Evolutionary conservation across 2,888 invertebrate species (phyloP).

Genomic region (Spodoptera littoralis): DNA sequence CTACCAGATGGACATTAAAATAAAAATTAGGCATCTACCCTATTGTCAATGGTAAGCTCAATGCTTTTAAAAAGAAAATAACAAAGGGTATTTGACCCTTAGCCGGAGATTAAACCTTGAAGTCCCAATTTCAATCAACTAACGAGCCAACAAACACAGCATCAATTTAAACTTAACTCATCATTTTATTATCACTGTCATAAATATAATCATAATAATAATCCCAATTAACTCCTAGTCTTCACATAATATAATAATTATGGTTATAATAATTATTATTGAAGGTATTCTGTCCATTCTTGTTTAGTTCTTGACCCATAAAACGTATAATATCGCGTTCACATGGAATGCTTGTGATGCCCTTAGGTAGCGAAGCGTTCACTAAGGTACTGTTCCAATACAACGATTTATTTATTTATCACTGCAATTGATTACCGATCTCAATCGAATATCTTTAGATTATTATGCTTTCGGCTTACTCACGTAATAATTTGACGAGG

Average conservation of each 20-base stretch:
- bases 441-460: too few species aligned
- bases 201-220: slow-evolving; percentile 21
- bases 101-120: too few species aligned
- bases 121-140: not conserved
- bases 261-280: slow-evolving; percentile 9
- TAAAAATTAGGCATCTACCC: too few species aligned
- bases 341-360: slow-evolving; percentile 14
- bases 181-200: not conserved
- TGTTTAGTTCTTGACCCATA: slow-evolving; percentile 49
- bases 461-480: too few species aligned
- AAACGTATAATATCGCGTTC: slow-evolving; percentile 35
- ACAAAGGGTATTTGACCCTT: too few species aligned
- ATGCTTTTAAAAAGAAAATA: too few species aligned
- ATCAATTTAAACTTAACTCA: slow-evolving; percentile 17
- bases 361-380: slow-evolving; percentile 35
- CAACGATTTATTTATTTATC: slow-evolving; percentile 3
- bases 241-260: not conserved
- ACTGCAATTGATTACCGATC: too few species aligned
- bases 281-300: slow-evolving; percentile 39
- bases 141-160: not conserved
- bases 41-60: too few species aligned
- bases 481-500: too few species aligned
- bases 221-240: slow-evolving; percentile 1
- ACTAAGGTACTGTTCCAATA: slow-evolving; percentile 26
- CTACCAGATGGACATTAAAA: too few species aligned